Evolutionary conservation across 30 jellyfish, hydroid and myxozoan species (phyloP).

Genomic region (Turritopsis rubra): DNA sequence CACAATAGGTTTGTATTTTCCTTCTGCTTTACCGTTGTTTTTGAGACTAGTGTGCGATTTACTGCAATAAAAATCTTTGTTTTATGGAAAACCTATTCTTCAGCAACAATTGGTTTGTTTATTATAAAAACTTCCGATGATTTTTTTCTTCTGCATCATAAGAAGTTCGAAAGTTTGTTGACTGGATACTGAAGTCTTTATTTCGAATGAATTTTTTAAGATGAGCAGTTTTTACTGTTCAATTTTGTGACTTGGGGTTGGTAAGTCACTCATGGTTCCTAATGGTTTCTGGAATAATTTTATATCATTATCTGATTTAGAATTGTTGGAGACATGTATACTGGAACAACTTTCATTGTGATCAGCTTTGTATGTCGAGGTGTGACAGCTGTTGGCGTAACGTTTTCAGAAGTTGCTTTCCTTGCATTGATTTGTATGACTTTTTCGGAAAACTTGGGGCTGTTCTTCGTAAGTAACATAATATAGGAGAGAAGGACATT

Average conservation of each 20-base stretch:
- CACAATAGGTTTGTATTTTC: background rate
- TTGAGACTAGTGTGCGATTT: background rate
- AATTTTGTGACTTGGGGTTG: background rate
- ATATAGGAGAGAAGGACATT: too few species aligned
- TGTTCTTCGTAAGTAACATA: background rate
- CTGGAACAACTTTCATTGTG: background rate
- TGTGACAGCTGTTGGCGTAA: background rate
- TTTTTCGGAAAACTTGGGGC: background rate
- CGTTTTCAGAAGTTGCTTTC: background rate
- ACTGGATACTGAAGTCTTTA: too few species aligned
- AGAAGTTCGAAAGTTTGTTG: too few species aligned
- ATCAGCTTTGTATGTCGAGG: background rate
- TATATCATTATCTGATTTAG: background rate
- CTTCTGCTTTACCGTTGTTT: background rate
- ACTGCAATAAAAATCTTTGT: too few species aligned
- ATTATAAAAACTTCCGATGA: too few species aligned
- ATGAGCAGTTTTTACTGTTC: background rate
- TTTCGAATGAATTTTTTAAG: background rate
- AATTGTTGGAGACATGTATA: background rate
- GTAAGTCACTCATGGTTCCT: too few species aligned
- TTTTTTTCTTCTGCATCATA: too few species aligned
- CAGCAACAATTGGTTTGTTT: too few species aligned
- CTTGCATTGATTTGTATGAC: background rate
- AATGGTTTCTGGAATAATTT: too few species aligned
- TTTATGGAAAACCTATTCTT: too few species aligned